These are phyloP conservation scores for Pelodytes ibericus DNA, from an alignment of 2,797 vertebrate species.

Conservation along the genomic window DNA sequence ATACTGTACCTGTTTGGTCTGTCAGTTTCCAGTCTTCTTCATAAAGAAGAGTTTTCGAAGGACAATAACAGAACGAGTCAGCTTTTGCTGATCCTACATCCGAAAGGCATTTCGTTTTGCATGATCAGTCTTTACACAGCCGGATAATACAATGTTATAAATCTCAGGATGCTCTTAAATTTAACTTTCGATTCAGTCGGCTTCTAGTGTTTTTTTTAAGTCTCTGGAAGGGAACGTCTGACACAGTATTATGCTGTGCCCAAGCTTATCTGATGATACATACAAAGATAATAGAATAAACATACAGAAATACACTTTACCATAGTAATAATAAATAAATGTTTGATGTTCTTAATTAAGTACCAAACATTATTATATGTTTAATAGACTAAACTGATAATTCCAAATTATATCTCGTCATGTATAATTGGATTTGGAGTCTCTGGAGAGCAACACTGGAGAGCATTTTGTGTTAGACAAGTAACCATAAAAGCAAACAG, in stretches of 20 bases:
- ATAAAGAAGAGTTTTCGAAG: conserved; percentile 16
- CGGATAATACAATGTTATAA: conserved; percentile 41
- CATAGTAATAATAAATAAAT: conserved; percentile 73
- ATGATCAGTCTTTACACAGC: conserved; percentile 38
- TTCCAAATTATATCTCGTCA: conserved; percentile 78
- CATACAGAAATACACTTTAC: conserved; percentile 65
- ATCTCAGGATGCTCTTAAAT: conserved; percentile 29
- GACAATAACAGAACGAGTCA: conserved; percentile 36
- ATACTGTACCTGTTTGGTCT: not conserved
- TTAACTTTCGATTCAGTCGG: conserved; percentile 33
- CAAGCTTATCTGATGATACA: not conserved
- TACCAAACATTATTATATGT: conserved; percentile 79
- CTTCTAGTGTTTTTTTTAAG: conserved; percentile 4
- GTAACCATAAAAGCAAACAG: conserved; percentile 75
- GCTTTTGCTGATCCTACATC: conserved; percentile 20
- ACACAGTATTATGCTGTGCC: not conserved
- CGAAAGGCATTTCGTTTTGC: conserved; percentile 40
- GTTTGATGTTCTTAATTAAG: conserved; percentile 74
- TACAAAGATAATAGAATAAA: not conserved
- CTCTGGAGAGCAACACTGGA: conserved; percentile 70
- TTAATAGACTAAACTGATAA: conserved; percentile 79
- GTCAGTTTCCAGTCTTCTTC: conserved; percentile 18
- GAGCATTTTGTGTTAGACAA: conserved; percentile 62
- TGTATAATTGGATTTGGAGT: conserved; percentile 78
- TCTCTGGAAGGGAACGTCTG: conserved; percentile 6